These are phyloP conservation scores for Malacosoma neustria DNA, from an alignment of 2,888 invertebrate genomes.

Conservation along the genomic window DNA sequence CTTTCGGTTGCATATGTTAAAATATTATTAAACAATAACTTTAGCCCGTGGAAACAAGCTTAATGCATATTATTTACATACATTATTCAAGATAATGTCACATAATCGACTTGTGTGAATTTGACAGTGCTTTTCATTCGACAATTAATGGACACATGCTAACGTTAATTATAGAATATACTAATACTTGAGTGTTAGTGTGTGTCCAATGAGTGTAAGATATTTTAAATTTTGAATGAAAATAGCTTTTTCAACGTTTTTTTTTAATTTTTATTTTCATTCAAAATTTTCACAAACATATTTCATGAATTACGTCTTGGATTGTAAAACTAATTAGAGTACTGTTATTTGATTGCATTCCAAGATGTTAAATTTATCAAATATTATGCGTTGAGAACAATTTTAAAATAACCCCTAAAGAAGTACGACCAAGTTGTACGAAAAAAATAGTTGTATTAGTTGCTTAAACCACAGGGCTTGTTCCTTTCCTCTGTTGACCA, in stretches of 20 bases:
- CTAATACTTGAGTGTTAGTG: constrained; percentile 10
- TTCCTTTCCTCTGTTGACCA: constrained; percentile 30
- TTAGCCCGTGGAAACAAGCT: background rate
- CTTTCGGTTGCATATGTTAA: too few species aligned
- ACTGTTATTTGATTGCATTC: constrained; percentile 1
- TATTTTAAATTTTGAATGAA: constrained; percentile 23
- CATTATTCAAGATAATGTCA: background rate
- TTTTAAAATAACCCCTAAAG: constrained; percentile 14
- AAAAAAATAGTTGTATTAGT: constrained; percentile 29
- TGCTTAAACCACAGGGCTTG: constrained; percentile 55
- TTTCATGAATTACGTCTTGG: constrained; percentile 21
- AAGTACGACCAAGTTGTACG: constrained; percentile 66
- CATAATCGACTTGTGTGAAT: constrained; percentile 13
- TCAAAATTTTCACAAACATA: constrained; percentile 33
- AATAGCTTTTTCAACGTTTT: constrained; percentile 13
- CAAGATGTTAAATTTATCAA: background rate
- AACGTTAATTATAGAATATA: too few species aligned
- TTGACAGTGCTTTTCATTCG: constrained; percentile 21
- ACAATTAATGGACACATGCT: constrained; percentile 18
- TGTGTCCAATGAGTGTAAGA: constrained; percentile 14
- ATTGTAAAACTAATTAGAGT: constrained; percentile 12
- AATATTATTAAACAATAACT: too few species aligned
- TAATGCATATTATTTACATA: background rate
- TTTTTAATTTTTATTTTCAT: constrained; percentile 19
- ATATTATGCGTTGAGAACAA: background rate